Conservation (phyloP, 1,140 invertebrate genomes). For the Drosophila cardini region DNA sequence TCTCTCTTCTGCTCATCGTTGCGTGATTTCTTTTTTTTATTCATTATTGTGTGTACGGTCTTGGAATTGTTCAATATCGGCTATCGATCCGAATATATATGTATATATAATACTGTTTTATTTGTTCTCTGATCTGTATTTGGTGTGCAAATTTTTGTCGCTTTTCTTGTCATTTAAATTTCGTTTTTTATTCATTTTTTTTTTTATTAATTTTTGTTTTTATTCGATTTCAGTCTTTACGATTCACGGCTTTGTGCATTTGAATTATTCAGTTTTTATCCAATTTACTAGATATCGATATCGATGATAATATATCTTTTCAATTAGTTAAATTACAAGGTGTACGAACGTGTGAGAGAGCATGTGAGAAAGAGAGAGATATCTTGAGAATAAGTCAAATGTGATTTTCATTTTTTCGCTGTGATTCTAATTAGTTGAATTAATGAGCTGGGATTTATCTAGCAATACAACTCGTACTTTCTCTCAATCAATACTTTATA, state of each 20-base stretch:
- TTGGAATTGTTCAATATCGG: conserved; percentile 46
- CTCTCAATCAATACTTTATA: background rate
- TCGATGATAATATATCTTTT: conserved; percentile 50
- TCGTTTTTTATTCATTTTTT: conserved; percentile 41
- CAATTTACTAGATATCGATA: conserved; percentile 58
- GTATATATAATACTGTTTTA: conserved; percentile 33
- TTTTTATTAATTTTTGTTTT: conserved; percentile 48
- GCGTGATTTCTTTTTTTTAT: conserved; percentile 43
- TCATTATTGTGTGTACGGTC: conserved; percentile 31
- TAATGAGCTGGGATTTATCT: conserved; percentile 33
- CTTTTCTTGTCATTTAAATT: conserved; percentile 36
- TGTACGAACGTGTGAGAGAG: conserved; percentile 57
- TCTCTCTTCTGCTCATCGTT: conserved; percentile 48
- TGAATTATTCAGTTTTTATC: conserved; percentile 66
- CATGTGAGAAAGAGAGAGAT: background rate
- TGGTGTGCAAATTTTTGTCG: conserved; percentile 37
- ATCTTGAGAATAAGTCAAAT: conserved; percentile 49
- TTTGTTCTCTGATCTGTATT: conserved; percentile 38
- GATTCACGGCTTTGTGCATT: conserved; percentile 84
- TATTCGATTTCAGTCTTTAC: conserved; percentile 79
- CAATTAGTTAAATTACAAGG: conserved; percentile 44
- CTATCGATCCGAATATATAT: background rate
- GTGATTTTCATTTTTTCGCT: background rate
- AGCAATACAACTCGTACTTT: conserved; percentile 6
- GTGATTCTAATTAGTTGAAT: conserved; percentile 30